A percentile compares a stretch with the other conserved stretches of the same genome.
phyloP scores from a whole-genome alignment of 2,113 vertebrate species.

The Callipepla californica region DNA sequence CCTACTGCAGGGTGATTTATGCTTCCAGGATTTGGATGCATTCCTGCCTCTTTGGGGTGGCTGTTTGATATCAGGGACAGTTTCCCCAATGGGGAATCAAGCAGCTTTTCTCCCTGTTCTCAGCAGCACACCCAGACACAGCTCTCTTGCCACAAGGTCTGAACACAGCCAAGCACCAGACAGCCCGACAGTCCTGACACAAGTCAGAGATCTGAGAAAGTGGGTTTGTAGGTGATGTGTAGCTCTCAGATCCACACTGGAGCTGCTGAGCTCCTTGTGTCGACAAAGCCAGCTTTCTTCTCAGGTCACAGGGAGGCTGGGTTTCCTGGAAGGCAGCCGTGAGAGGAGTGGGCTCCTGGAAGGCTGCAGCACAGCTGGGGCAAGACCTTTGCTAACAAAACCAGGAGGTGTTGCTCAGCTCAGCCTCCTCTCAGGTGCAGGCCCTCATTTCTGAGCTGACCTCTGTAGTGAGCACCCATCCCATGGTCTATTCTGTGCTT shows the following conservation, averaged over 20 bases:
- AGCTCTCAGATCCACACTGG: slow-evolving; percentile 16
- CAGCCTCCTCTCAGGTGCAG: neutral
- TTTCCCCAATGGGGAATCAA: neutral
- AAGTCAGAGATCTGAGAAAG: slow-evolving; percentile 40
- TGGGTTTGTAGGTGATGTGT: slow-evolving; percentile 59
- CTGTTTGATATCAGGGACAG: neutral
- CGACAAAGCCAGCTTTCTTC: slow-evolving; percentile 39
- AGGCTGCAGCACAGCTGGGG: neutral
- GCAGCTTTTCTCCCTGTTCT: neutral
- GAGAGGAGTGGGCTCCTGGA: neutral
- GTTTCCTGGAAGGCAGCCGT: slow-evolving; percentile 13
- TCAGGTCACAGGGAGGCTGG: neutral
- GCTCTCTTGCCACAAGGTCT: neutral
- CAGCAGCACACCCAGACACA: neutral
- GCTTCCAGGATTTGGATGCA: neutral
- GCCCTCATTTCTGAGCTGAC: neutral
- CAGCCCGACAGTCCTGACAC: slow-evolving; percentile 36
- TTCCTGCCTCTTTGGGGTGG: neutral
- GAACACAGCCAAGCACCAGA: slow-evolving; percentile 25
- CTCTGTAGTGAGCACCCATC: neutral
- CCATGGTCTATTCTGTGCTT: neutral
- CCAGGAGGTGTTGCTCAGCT: neutral
- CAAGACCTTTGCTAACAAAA: neutral
- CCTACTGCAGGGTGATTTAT: neutral
- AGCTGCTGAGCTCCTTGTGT: slow-evolving; percentile 5